These are phyloP conservation scores for Lonchura striata DNA, from an alignment of 2,113 vertebrate genomes.

Conservation along the genomic window DNA sequence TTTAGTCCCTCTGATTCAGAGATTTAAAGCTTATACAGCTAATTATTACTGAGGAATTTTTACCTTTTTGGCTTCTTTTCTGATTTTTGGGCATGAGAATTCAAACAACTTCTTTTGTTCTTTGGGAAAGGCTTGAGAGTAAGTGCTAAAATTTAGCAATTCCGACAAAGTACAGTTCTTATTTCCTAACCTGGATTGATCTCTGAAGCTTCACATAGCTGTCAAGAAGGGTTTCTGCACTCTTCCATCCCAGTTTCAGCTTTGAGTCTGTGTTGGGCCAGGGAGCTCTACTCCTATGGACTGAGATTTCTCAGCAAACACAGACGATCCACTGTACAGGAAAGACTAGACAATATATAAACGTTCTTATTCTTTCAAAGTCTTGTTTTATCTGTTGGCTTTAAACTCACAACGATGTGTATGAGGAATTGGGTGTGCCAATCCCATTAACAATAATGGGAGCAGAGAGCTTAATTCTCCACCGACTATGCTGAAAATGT, in stretches of 20 bases:
- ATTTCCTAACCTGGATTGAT: background rate
- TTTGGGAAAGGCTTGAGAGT: background rate
- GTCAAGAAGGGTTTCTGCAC: background rate
- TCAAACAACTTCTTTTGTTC: background rate
- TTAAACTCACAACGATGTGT: conserved; percentile 18
- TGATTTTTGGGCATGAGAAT: background rate
- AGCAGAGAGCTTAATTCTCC: conserved; percentile 53
- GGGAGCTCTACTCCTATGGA: background rate
- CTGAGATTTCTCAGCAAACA: background rate
- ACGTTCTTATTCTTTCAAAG: conserved; percentile 4
- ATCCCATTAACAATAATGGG: conserved; percentile 31
- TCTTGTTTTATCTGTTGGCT: conserved; percentile 3
- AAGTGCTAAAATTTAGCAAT: background rate
- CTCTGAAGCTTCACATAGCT: background rate
- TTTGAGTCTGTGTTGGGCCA: background rate
- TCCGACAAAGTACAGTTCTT: background rate
- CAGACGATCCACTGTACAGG: background rate
- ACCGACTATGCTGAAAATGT: conserved; percentile 51
- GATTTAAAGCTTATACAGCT: background rate
- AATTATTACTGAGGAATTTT: background rate
- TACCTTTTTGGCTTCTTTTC: background rate
- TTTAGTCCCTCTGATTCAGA: background rate
- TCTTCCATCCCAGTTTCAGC: background rate
- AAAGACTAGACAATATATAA: conserved; percentile 32
- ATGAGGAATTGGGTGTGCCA: conserved; percentile 45